Base-by-base conservation (phyloP, 2,797 vertebrate genomes). In the Bradypodion pumilum region DNA sequence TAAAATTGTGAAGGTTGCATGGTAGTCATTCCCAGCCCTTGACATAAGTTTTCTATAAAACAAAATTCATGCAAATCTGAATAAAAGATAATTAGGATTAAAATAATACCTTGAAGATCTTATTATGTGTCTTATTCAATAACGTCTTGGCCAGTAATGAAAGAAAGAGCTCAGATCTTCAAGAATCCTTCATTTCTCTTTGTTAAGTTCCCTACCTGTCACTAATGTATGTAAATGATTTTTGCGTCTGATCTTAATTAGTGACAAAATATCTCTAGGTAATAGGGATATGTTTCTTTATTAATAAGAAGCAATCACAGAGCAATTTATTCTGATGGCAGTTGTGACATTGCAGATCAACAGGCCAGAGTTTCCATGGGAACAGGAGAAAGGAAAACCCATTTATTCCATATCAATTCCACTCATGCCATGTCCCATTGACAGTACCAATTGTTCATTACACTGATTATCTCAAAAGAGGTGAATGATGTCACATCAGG, bases 221-320 rank as follows among this genome's bases (percentile, higher is more conserved):
- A 73, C 60, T 40, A 73, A 13, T n/a, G 76, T 88, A 37, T 49
- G 2, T 81, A 72, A 83, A 70, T 81, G 37, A 79, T 86, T 37
- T 68, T 85, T 63, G 83, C 13, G 0, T n/a, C 81, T 3, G 1
- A 69, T 88, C 69, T 56, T 40, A 88, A 63, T 77, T 83, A 78
- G 83, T 82, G n/a, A 85, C 66, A 59, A 63, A 86, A 80, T 88
- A 72, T 7, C 32, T 85, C 60, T 59, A 32, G 78, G 74, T 87
- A 92, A 87, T 6, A 75, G 83, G 7, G 1, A 49, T 63, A 25
- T 66, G n/a, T 25, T 80, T 16, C 56, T 74, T n/a, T 65, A 76
- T 46, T 77, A 65, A 84, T 63, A 46, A 35, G 32, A 19, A 37
- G 63, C 62, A 75, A 52, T 75, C 59, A 35, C 2, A 44, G 40